Evolutionary conservation across 64 coral and sea anemone species (phyloP).

Genomic region (Montipora efflorescens): DNA sequence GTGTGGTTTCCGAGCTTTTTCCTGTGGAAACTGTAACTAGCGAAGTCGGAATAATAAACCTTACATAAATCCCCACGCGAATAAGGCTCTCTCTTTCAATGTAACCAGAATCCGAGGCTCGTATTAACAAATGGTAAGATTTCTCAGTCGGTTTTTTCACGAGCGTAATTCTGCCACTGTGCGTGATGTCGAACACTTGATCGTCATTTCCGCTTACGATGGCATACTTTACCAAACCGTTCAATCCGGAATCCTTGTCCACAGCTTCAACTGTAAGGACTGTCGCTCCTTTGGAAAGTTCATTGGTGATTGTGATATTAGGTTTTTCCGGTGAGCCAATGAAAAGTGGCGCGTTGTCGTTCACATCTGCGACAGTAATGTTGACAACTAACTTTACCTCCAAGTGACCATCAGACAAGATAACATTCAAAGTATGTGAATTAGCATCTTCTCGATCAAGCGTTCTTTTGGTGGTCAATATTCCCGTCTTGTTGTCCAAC

Average conservation of each 20-base stretch:
- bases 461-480: conserved; percentile 50
- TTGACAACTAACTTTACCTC: conserved; percentile 18
- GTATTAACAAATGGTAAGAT: conserved; percentile 70
- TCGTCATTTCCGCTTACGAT: conserved; percentile 73
- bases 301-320: conserved; percentile 61
- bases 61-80: conserved; percentile 22
- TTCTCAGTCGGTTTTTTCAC: conserved; percentile 47
- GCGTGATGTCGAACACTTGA: conserved; percentile 63
- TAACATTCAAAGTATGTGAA: conserved; percentile 46
- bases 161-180: conserved; percentile 67
- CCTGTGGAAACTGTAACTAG: background rate
- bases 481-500: conserved; percentile 62
- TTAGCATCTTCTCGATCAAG: conserved; percentile 72
- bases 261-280: conserved; percentile 68
- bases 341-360: conserved; percentile 89
- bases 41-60: background rate
- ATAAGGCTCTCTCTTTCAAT: conserved; percentile 42
- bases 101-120: conserved; percentile 77
- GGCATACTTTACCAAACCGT: conserved; percentile 71
- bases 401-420: conserved; percentile 68
- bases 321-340: conserved; percentile 62
- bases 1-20: background rate
- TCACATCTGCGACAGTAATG: conserved; percentile 70
- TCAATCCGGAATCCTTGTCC: conserved; percentile 72
- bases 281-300: conserved; percentile 68